phyloP scores from a whole-genome alignment of 2,888 invertebrate genomes.

The Drosophila lutescens region DNA sequence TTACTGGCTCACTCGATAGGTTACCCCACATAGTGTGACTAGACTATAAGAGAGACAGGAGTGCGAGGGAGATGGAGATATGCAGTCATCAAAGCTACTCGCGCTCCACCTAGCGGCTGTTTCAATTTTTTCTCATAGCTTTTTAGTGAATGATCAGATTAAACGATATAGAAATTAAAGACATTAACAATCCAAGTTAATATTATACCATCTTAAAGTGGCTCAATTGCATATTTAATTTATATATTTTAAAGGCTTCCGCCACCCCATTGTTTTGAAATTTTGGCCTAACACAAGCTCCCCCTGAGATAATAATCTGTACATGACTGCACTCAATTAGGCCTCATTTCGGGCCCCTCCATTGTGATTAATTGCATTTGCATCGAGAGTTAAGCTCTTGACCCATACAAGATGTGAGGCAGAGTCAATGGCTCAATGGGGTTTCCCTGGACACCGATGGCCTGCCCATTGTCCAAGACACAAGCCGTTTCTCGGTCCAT shows the following conservation, averaged over 20 bases:
- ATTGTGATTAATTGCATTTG: constrained; percentile 40
- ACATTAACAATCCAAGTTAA: no score
- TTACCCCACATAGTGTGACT: no score
- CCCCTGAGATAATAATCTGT: constrained; percentile 27
- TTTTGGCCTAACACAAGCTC: constrained; percentile 1
- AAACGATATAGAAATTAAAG: no score
- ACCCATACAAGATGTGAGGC: not conserved
- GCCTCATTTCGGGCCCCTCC: constrained; percentile 14
- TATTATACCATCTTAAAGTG: no score
- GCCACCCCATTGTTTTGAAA: constrained; percentile 3
- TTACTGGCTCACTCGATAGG: no score
- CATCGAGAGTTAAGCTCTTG: constrained; percentile 21
- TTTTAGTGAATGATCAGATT: no score
- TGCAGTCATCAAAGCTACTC: no score
- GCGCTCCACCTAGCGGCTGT: no score
- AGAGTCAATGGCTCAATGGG: constrained; percentile 24
- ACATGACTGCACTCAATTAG: constrained; percentile 39
- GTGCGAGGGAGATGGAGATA: no score
- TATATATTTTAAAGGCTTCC: not conserved
- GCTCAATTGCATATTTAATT: not conserved
- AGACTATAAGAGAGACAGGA: no score
- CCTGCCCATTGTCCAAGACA: constrained; percentile 16
- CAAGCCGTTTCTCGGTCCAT: constrained; percentile 23
- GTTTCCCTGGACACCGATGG: constrained; percentile 4
- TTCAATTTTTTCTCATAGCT: no score